A percentile compares a stretch with the other conserved stretches of the same genome.
Conservation (phyloP, 2,797 vertebrate genomes). For the Pangasius djambal region DNA sequence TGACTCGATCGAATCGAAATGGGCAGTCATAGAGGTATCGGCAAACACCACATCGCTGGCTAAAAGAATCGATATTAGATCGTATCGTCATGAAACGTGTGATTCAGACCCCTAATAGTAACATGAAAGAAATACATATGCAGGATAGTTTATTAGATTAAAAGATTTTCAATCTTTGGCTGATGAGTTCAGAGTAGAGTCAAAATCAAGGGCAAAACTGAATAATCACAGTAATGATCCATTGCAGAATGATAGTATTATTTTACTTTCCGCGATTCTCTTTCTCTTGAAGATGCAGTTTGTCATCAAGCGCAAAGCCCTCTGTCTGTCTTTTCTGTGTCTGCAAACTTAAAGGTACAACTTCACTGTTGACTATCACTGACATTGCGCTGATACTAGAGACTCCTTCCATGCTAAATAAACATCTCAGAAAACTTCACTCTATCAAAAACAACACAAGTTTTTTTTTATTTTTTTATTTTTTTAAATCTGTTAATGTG, state of each 20-base stretch:
- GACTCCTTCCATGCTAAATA: not conserved
- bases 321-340: not conserved
- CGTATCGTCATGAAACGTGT: no score
- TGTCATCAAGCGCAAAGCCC: not conserved
- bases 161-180: not conserved
- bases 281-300: not conserved
- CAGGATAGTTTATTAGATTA: not conserved
- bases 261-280: not conserved
- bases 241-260: not conserved
- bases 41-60: no score
- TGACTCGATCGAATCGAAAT: no score
- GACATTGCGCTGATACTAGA: not conserved
- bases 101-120: no score
- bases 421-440: not conserved
- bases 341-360: not conserved
- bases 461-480: not conserved
- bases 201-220: not conserved
- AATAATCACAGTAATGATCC: not conserved
- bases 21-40: no score
- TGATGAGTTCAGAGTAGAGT: not conserved
- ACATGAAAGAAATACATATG: not conserved
- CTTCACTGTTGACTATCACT: not conserved
- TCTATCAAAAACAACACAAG: no score
- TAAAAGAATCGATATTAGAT: no score
- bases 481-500: not conserved